A percentile compares a stretch with the other conserved stretches of the same genome.
Evolutionary conservation across 2,113 vertebrate genomes (phyloP).

Genomic region (Neotoma lepida): DNA sequence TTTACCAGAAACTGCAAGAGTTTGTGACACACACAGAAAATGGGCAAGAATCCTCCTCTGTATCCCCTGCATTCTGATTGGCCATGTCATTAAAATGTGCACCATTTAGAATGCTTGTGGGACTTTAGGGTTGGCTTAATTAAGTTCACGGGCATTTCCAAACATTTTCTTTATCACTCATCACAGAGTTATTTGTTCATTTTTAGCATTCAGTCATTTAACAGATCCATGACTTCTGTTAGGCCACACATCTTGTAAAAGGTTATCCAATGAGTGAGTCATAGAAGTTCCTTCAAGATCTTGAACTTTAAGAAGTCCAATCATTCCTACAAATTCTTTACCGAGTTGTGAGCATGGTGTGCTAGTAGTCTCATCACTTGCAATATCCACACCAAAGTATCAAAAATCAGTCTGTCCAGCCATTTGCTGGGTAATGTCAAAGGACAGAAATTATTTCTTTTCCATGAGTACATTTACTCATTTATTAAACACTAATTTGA

Average conservation of each 20-base stretch:
- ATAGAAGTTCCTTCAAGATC: background rate
- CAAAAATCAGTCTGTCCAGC: background rate
- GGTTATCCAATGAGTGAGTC: background rate
- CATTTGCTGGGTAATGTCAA: background rate
- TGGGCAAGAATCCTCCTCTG: background rate
- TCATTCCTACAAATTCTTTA: background rate
- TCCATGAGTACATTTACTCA: background rate
- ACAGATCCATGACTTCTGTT: conserved; percentile 17
- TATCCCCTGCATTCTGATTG: background rate
- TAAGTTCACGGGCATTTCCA: background rate
- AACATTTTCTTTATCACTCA: background rate
- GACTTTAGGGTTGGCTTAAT: background rate
- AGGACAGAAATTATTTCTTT: background rate
- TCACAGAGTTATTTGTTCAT: background rate
- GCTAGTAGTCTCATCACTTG: background rate
- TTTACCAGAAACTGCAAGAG: background rate
- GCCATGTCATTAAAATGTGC: background rate
- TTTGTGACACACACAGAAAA: background rate
- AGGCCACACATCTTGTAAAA: conserved; percentile 16
- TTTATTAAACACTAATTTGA: background rate
- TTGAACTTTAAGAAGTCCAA: conserved; percentile 14
- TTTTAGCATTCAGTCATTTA: conserved; percentile 22
- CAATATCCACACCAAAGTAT: background rate
- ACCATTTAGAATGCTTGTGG: background rate
- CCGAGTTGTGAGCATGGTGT: background rate